These are phyloP conservation scores for Oscarella lobularis DNA, from an alignment of 37 sponge, comb jelly and placozoan species.

Conservation along the genomic window DNA sequence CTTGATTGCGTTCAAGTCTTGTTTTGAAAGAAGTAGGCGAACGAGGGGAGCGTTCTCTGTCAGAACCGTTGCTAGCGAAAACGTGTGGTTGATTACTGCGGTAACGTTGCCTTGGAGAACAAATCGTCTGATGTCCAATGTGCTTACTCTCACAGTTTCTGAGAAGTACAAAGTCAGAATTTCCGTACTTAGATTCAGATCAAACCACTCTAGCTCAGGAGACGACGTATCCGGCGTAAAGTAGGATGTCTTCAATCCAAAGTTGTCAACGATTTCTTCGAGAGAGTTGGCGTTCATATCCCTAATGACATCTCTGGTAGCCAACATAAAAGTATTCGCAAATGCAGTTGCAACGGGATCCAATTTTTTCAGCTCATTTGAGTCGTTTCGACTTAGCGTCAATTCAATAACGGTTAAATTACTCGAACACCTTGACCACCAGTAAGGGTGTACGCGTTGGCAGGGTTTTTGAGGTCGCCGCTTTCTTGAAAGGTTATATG, in stretches of 20 bases:
- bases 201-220: not conserved
- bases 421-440: constrained; percentile 22
- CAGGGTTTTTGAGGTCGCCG: constrained; percentile 19
- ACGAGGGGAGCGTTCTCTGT: not conserved
- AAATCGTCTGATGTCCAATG: not conserved
- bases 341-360: constrained; percentile 12
- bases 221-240: constrained; percentile 8
- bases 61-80: not conserved
- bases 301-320: constrained; percentile 15
- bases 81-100: not conserved
- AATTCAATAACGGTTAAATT: not conserved
- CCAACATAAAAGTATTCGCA: constrained; percentile 37
- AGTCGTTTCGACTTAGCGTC: not conserved
- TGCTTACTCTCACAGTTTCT: not conserved
- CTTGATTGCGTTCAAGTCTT: constrained; percentile 68
- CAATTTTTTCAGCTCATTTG: not conserved
- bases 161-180: not conserved
- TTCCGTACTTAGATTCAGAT: not conserved
- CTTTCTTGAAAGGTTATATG: constrained; percentile 33
- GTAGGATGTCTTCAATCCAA: constrained; percentile 6
- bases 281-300: constrained; percentile 68
- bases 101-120: not conserved
- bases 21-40: not conserved
- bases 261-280: constrained; percentile 1
- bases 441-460: constrained; percentile 15